A percentile compares a stretch with the other conserved stretches of the same genome.
These are phyloP conservation scores for Caenorhabditis sp. DNA, from an alignment of 2,888 invertebrate species.

Conservation along the genomic window DNA sequence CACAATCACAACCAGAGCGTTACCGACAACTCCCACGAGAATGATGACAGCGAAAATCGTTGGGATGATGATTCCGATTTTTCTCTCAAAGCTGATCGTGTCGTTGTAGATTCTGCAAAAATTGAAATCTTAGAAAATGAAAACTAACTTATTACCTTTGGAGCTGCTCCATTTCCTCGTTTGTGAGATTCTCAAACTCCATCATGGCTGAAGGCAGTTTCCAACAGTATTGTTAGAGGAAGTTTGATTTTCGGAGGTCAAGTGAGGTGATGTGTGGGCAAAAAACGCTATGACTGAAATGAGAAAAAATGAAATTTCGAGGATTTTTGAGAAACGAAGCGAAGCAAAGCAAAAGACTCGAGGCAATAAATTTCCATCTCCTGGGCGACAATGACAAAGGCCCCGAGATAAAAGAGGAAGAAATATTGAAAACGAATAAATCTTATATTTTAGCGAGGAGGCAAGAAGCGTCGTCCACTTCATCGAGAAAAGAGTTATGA, in stretches of 20 bases:
- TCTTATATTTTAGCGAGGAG: conserved; percentile 29
- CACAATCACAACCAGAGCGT: conserved; percentile 93
- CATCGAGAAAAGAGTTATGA: conserved; percentile 29
- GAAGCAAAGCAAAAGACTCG: no score
- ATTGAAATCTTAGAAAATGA: conserved; percentile 8
- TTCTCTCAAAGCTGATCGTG: conserved; percentile 76
- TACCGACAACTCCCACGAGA: conserved; percentile 92
- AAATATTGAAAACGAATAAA: conserved; percentile 26
- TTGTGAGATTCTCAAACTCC: conserved; percentile 55
- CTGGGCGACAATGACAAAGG: conserved; percentile 21
- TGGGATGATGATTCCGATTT: conserved; percentile 80
- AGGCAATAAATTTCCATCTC: conserved; percentile 12
- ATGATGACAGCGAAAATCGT: conserved; percentile 90
- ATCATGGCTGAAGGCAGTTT: conserved; percentile 13
- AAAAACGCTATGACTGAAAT: neutral
- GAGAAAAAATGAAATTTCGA: neutral
- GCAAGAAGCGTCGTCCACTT: conserved; percentile 3
- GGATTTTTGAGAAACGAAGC: conserved; percentile 1
- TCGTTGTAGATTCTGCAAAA: conserved; percentile 75
- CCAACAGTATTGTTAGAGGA: no score
- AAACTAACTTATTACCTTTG: conserved; percentile 53
- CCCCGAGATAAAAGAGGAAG: conserved; percentile 15
- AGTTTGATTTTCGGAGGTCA: neutral
- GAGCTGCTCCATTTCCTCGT: conserved; percentile 51
- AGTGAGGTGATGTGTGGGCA: neutral